phyloP scores from a whole-genome alignment of 2,113 vertebrate genomes.

The Charina bottae region DNA sequence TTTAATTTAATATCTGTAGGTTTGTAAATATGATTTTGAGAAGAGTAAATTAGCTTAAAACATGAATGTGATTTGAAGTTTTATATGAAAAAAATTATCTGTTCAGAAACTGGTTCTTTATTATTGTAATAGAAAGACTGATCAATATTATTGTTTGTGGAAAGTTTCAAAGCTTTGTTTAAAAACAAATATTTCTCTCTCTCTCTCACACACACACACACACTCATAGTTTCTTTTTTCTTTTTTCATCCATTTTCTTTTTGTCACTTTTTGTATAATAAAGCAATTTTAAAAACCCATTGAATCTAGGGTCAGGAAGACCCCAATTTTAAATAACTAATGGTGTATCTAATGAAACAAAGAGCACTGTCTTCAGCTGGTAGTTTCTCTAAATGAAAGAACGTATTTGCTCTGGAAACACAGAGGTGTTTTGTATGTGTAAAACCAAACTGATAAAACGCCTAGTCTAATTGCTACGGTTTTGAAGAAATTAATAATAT shows the following conservation, averaged over 20 bases:
- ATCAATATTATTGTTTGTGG: background rate
- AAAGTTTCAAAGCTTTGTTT: background rate
- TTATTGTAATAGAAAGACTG: background rate
- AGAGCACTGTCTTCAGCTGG: background rate
- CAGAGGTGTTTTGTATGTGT: background rate
- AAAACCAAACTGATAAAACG: background rate
- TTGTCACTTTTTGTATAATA: background rate
- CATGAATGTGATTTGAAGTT: background rate
- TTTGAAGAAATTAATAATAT: constrained; percentile 7
- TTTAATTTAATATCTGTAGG: background rate
- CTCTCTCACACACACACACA: background rate
- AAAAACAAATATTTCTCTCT: background rate
- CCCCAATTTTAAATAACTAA: constrained; percentile 31
- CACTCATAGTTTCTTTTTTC: background rate
- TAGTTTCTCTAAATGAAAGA: background rate
- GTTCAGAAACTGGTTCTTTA: background rate
- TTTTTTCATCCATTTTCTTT: background rate
- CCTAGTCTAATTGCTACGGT: background rate
- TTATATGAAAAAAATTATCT: background rate
- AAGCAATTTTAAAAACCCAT: background rate
- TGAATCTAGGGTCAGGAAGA: constrained; percentile 39
- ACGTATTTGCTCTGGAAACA: background rate
- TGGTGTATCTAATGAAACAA: constrained; percentile 10
- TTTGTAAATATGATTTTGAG: background rate
- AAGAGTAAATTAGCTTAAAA: background rate